Evolutionary conservation across 2,888 invertebrate species (phyloP), one percentile per base, ranked within the genome.

Genomic region (Orgyia antiqua): DNA sequence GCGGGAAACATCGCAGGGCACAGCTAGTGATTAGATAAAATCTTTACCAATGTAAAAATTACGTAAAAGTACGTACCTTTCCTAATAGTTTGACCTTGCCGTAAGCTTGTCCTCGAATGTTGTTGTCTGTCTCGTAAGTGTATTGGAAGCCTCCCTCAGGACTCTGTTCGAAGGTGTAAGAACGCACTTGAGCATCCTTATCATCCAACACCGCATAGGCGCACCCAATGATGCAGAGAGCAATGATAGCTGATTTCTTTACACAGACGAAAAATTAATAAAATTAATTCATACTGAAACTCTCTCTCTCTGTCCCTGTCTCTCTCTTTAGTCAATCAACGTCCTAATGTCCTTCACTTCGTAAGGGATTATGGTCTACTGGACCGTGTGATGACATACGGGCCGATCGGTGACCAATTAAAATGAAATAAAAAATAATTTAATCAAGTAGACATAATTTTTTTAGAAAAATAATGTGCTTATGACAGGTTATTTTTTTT

Each of bases 111-210:
- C 65, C 84, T 1, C 36, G 20, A 58, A 91, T 91, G 11, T 89
- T 89, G 45, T 91, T 89, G 12, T 80, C 88, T 21, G 88, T 89
- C 47, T 90, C 89, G 51, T 72, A 90, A 2, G 36, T 66, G 42
- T 59, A 87, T 24, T 61, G 50, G 73, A 76, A 90, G 13, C 51
- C 4, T n/a, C 89, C 89, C 0, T 89, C 88, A 0, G 89, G 87
- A 8, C 53, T 50, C 36, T 68, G 61, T 0, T 86, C 68, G 44
- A 56, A 75, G 9, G n/a, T 24, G 17, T 27, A 56, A n/a, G 42
- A 32, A 1, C 66, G 0, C 3, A 65, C 38, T 4, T 29, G 2
- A 0, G 68, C 58, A 0, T 1, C 11, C 2, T 39, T 5, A 0
- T 66, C 66, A 0, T 32, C 10, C 1, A 27, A 11, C 1, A 27